Percentiles rank a stretch among this genome's conserved stretches.
phyloP scores from a whole-genome alignment of 2,113 vertebrate genomes.

The Nibea coibor region DNA sequence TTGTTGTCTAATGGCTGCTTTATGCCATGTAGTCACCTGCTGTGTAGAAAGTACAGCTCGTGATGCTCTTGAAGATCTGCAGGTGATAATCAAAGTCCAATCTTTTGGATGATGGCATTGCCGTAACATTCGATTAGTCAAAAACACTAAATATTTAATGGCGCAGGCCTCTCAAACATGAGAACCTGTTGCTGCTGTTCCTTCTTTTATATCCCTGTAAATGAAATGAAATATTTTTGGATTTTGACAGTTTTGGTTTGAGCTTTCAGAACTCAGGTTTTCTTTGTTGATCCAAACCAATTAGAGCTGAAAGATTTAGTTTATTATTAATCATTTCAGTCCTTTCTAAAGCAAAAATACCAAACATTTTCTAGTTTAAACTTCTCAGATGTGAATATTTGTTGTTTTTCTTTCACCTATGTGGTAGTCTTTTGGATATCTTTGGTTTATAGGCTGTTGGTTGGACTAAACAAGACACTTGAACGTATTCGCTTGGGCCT shows the following conservation, averaged over 20 bases:
- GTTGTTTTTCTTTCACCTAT: background rate
- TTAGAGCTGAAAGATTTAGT: background rate
- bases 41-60: background rate
- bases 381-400: background rate
- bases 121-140: background rate
- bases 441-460: background rate
- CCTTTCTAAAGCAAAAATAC: background rate
- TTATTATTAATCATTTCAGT: background rate
- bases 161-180: background rate
- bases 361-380: background rate
- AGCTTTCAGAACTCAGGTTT: background rate
- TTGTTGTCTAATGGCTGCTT: background rate
- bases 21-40: background rate
- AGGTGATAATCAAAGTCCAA: constrained; percentile 11
- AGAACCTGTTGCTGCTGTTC: background rate
- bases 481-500: background rate
- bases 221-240: background rate
- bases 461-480: background rate
- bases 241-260: background rate
- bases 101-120: background rate
- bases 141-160: background rate
- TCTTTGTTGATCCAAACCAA: background rate
- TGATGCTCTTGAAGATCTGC: background rate
- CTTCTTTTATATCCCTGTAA: background rate
- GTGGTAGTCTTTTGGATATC: background rate